phyloP scores from a whole-genome alignment of 2,888 invertebrate genomes.

The Pemphredon lugubris region DNA sequence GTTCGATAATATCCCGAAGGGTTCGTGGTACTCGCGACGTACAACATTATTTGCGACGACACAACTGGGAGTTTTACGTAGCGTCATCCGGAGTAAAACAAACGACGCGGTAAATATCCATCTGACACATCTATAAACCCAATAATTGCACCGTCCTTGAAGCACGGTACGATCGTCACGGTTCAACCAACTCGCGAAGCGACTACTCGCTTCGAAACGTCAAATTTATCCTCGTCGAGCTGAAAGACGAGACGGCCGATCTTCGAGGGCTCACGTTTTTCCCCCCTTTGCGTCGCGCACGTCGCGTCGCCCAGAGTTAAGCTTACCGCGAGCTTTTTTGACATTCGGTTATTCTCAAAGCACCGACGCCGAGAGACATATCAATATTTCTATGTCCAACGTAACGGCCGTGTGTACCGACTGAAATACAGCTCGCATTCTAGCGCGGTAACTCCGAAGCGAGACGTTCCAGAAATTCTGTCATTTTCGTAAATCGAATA shows the following conservation, averaged over 20 bases:
- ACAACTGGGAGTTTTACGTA: slow-evolving; percentile 12
- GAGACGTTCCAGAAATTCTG: too few species aligned
- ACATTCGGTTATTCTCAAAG: too few species aligned
- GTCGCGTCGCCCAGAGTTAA: neutral
- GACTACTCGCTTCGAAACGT: slow-evolving; percentile 47
- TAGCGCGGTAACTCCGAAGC: too few species aligned
- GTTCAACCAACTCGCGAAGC: slow-evolving; percentile 48
- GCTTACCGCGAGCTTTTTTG: too few species aligned
- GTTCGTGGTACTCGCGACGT: neutral
- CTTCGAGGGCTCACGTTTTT: neutral
- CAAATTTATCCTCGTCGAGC: slow-evolving; percentile 44
- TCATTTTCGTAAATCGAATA: too few species aligned
- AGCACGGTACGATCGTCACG: slow-evolving; percentile 41
- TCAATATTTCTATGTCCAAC: too few species aligned
- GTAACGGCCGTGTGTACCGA: too few species aligned
- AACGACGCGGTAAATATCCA: slow-evolving; percentile 58
- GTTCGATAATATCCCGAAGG: slow-evolving; percentile 26
- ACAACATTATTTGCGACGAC: slow-evolving; percentile 22
- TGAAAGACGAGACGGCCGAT: slow-evolving; percentile 28
- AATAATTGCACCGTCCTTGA: slow-evolving; percentile 63
- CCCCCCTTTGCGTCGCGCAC: neutral
- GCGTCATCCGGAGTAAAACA: slow-evolving; percentile 33
- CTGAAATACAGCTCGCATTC: too few species aligned
- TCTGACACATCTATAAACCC: slow-evolving; percentile 56
- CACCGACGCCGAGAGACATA: too few species aligned